phyloP scores from a whole-genome alignment of 2,888 invertebrate species.

The Chironomus riparius region DNA sequence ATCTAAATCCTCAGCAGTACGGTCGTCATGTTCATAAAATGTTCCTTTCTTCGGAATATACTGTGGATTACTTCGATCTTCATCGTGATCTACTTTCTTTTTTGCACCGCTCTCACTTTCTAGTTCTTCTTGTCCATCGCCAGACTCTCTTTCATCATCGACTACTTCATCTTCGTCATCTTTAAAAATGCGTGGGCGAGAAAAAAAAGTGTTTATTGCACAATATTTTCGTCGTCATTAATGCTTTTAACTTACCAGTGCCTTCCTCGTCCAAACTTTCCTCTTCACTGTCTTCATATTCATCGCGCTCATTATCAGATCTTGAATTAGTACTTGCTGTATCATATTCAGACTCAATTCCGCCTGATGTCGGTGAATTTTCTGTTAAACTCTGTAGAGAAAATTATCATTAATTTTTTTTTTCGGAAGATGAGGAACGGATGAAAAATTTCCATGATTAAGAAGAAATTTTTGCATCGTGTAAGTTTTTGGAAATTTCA shows the following conservation, averaged over 20 bases:
- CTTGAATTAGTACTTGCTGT: conserved; percentile 39
- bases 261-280: conserved; percentile 36
- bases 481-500: background rate
- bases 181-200: conserved; percentile 2
- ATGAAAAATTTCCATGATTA: background rate
- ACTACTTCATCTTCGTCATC: conserved; percentile 18
- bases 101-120: conserved; percentile 38
- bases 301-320: conserved; percentile 27
- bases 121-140: conserved; percentile 35
- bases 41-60: conserved; percentile 94
- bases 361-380: conserved; percentile 19
- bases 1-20: conserved; percentile 59
- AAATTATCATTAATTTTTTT: background rate
- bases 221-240: background rate
- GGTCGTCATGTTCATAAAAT: conserved; percentile 93
- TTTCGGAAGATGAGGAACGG: background rate
- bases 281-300: conserved; percentile 36
- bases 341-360: conserved; percentile 41
- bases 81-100: conserved; percentile 80
- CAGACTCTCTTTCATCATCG: conserved; percentile 16
- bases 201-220: background rate
- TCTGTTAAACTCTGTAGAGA: conserved; percentile 14
- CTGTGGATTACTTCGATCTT: conserved; percentile 92
- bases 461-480: background rate
- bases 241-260: background rate